A percentile compares a stretch with the other conserved stretches of the same genome.
Conservation (phyloP, 2,888 invertebrate genomes). For the Drosophila neoperkinsi region DNA sequence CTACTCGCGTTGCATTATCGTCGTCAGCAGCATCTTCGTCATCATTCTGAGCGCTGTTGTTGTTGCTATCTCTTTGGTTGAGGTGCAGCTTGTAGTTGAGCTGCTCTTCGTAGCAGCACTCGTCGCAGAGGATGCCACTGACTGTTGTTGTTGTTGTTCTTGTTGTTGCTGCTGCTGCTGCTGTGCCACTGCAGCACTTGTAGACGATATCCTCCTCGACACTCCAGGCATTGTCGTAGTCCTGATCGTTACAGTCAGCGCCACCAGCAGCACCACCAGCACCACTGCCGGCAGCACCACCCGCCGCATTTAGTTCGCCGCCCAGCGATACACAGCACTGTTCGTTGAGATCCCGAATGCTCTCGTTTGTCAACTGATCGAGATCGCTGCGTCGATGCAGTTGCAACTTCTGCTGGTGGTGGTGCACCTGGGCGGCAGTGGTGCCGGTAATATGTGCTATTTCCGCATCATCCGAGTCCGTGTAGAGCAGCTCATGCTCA, state of each 20-base stretch:
- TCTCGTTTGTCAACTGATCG: slow-evolving; percentile 83
- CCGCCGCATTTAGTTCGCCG: slow-evolving; percentile 47
- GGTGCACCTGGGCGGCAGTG: slow-evolving; percentile 83
- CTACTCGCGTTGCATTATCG: slow-evolving; percentile 2
- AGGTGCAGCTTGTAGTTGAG: slow-evolving; percentile 57
- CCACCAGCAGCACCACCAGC: slow-evolving; percentile 34
- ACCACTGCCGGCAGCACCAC: slow-evolving; percentile 2
- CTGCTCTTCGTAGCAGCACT: slow-evolving; percentile 71
- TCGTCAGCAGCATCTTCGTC: slow-evolving; percentile 40
- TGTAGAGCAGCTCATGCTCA: slow-evolving; percentile 85
- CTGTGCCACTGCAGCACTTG: slow-evolving; percentile 60
- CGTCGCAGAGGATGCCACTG: slow-evolving; percentile 57
- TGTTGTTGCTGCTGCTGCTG: slow-evolving; percentile 21
- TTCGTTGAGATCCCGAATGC: slow-evolving; percentile 82
- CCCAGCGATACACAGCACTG: slow-evolving; percentile 83
- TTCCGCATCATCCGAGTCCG: slow-evolving; percentile 90
- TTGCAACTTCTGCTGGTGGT: slow-evolving; percentile 64
- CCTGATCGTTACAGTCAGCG: slow-evolving; percentile 55
- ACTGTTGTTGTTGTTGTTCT: slow-evolving; percentile 26
- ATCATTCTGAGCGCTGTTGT: slow-evolving; percentile 31
- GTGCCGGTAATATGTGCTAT: slow-evolving; percentile 86
- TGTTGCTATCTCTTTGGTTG: slow-evolving; percentile 65
- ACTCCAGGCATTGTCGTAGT: slow-evolving; percentile 82
- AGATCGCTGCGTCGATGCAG: slow-evolving; percentile 78
- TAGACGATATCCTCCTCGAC: slow-evolving; percentile 82